These are phyloP conservation scores for Drosophila ohnishii DNA, from an alignment of 1,140 invertebrate genomes.

Conservation along the genomic window DNA sequence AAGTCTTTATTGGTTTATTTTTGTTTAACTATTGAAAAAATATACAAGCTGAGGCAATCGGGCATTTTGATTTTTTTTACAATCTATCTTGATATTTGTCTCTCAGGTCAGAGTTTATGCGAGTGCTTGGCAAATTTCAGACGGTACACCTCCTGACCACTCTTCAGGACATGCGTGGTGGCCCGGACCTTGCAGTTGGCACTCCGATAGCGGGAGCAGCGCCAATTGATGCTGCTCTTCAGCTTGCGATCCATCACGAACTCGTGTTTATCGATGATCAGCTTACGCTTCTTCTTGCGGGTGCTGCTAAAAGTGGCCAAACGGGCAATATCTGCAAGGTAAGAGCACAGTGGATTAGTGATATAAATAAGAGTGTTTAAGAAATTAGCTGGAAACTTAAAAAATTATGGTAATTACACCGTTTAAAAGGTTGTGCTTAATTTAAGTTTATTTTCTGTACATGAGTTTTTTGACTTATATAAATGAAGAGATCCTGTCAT, in stretches of 20 bases:
- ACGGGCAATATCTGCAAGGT: constrained; percentile 48
- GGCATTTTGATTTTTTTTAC: constrained; percentile 14
- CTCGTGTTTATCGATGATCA: constrained; percentile 69
- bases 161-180: constrained; percentile 66
- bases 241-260: constrained; percentile 78
- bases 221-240: constrained; percentile 80
- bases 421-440: background rate
- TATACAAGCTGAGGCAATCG: background rate
- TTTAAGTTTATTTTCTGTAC: constrained; percentile 19
- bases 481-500: background rate
- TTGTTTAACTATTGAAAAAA: background rate
- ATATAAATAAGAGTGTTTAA: background rate
- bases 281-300: constrained; percentile 70
- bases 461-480: background rate
- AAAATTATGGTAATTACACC: background rate
- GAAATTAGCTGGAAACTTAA: background rate
- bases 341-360: constrained; percentile 31
- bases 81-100: background rate
- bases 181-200: constrained; percentile 77
- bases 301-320: constrained; percentile 69
- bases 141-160: constrained; percentile 65
- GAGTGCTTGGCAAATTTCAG: constrained; percentile 67
- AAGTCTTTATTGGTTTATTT: too few relatives aligned
- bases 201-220: constrained; percentile 75
- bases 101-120: constrained; percentile 50